These are phyloP conservation scores for Catharus bicknelli DNA, from an alignment of 2,113 vertebrate genomes.

Conservation along the genomic window DNA sequence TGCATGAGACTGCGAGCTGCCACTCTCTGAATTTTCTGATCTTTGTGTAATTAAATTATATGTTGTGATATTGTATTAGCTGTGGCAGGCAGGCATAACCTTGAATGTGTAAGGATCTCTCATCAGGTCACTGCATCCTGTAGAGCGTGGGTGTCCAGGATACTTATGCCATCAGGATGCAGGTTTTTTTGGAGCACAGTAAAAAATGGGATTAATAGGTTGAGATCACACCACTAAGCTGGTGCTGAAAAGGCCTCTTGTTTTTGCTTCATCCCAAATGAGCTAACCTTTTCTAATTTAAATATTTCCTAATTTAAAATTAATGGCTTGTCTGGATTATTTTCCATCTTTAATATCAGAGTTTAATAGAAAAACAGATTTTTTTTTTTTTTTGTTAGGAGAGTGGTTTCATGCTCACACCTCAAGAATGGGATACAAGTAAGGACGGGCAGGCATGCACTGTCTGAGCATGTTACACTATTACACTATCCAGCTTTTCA, in stretches of 20 bases:
- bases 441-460: not conserved
- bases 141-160: not conserved
- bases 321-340: not conserved
- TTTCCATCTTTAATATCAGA: not conserved
- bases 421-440: not conserved
- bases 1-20: not conserved
- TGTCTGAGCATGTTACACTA: not conserved
- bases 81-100: not conserved
- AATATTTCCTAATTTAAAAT: not conserved
- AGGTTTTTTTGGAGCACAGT: not conserved
- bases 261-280: not conserved
- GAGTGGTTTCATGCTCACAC: not conserved
- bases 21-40: not conserved
- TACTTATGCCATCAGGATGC: not conserved
- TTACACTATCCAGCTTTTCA: not conserved
- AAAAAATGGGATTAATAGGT: not conserved
- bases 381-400: not conserved
- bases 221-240: not conserved
- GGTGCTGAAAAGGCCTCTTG: not conserved
- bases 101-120: not conserved
- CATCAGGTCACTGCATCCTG: not conserved
- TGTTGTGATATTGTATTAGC: not conserved
- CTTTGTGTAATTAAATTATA: not conserved
- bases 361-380: not conserved
- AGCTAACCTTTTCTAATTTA: not conserved